A percentile compares a stretch with the other conserved stretches of the same genome.
These are phyloP conservation scores for Drosophila quinaria DNA, from an alignment of 2,888 invertebrate species.

Conservation along the genomic window DNA sequence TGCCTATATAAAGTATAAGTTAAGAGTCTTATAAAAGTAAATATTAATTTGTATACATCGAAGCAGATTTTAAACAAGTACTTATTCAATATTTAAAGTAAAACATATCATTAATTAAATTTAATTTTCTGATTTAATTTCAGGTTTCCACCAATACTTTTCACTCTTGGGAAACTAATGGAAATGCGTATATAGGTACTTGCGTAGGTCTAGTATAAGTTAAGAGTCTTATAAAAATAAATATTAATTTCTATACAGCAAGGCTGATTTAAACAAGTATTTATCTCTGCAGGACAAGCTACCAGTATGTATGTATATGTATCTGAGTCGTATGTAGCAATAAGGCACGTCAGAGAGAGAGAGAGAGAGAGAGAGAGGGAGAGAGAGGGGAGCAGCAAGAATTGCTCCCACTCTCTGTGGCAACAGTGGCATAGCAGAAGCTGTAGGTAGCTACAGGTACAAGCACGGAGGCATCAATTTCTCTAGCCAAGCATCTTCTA, in stretches of 20 bases:
- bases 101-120: no score
- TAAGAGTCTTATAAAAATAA: conserved; percentile 11
- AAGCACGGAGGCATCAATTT: conserved; percentile 32
- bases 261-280: conserved; percentile 14
- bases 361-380: no score
- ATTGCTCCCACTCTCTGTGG: conserved; percentile 2
- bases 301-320: not conserved
- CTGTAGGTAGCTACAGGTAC: conserved; percentile 12
- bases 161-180: not conserved
- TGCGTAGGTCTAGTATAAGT: not conserved
- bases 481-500: conserved; percentile 31
- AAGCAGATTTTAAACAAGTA: no score
- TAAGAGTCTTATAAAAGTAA: no score
- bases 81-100: no score
- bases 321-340: conserved; percentile 6
- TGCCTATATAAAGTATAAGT: no score
- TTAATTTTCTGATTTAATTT: not conserved
- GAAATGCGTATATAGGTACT: not conserved
- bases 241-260: conserved; percentile 10
- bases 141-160: not conserved
- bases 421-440: not conserved
- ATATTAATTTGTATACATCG: no score
- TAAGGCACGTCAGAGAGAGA: no score
- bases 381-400: conserved; percentile 10
- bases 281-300: conserved; percentile 7